A percentile compares a stretch with the other conserved stretches of the same genome.
Conservation (phyloP, 2,113 vertebrate genomes). For the Murina feae region DNA sequence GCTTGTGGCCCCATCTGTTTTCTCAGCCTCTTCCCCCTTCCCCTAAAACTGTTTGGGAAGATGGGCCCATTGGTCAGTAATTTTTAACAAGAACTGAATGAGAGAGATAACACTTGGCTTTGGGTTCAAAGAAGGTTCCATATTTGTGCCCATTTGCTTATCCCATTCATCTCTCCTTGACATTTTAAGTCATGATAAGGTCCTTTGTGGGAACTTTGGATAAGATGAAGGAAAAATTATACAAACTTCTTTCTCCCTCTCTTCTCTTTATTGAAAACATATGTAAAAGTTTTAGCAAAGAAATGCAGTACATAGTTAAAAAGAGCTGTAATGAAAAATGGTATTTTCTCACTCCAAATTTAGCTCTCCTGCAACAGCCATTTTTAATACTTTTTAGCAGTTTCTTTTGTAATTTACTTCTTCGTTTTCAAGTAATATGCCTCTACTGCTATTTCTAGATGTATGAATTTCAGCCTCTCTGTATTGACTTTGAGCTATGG, state of each 20-base stretch:
- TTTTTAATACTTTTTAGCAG: neutral
- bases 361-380: neutral
- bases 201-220: neutral
- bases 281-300: neutral
- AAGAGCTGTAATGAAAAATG: neutral
- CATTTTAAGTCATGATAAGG: neutral
- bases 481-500: neutral
- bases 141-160: neutral
- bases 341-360: neutral
- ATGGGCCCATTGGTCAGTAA: neutral
- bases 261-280: neutral
- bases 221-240: neutral
- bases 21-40: neutral
- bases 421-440: neutral
- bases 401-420: neutral
- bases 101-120: neutral
- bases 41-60: neutral
- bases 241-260: neutral
- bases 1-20: neutral
- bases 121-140: neutral
- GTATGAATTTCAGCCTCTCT: neutral
- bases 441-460: neutral
- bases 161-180: neutral
- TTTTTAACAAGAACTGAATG: neutral
- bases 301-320: neutral